Evolutionary conservation across 2,888 invertebrate species (phyloP).

Genomic region (Drymonia ruficornis): DNA sequence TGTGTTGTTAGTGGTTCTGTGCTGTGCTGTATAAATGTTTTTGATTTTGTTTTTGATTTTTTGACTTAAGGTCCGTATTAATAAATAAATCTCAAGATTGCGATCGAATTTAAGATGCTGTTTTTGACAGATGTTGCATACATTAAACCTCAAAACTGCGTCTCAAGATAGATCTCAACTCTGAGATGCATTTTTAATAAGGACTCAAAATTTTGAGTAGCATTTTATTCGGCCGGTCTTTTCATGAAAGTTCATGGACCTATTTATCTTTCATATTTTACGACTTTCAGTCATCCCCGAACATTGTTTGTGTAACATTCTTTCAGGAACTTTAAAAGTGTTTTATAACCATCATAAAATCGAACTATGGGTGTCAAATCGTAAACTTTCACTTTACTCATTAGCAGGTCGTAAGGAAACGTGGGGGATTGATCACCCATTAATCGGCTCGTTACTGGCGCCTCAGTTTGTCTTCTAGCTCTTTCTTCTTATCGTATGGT

Average conservation of each 20-base stretch:
- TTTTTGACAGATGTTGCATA: too few relatives aligned
- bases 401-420: slow-evolving; percentile 67
- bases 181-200: too few relatives aligned
- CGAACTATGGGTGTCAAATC: slow-evolving; percentile 61
- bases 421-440: slow-evolving; percentile 40
- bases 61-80: too few relatives aligned
- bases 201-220: too few relatives aligned
- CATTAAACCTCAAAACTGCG: too few relatives aligned
- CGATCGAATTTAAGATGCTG: too few relatives aligned
- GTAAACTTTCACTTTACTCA: slow-evolving; percentile 69
- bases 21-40: too few relatives aligned
- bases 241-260: slow-evolving; percentile 24
- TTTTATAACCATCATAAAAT: slow-evolving; percentile 69
- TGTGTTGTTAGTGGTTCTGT: too few relatives aligned
- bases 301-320: slow-evolving; percentile 41
- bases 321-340: slow-evolving; percentile 39
- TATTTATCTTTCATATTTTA: slow-evolving; percentile 27
- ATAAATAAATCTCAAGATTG: too few relatives aligned
- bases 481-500: too few relatives aligned
- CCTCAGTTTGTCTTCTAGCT: slow-evolving; percentile 8
- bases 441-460: slow-evolving; percentile 23
- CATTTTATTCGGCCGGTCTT: neutral
- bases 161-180: too few relatives aligned
- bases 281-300: slow-evolving; percentile 27
- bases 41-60: too few relatives aligned